Percentiles rank a stretch among this genome's conserved stretches.
These are phyloP conservation scores for Mus caroli DNA, from an alignment of 2,797 vertebrate genomes.

Conservation along the genomic window DNA sequence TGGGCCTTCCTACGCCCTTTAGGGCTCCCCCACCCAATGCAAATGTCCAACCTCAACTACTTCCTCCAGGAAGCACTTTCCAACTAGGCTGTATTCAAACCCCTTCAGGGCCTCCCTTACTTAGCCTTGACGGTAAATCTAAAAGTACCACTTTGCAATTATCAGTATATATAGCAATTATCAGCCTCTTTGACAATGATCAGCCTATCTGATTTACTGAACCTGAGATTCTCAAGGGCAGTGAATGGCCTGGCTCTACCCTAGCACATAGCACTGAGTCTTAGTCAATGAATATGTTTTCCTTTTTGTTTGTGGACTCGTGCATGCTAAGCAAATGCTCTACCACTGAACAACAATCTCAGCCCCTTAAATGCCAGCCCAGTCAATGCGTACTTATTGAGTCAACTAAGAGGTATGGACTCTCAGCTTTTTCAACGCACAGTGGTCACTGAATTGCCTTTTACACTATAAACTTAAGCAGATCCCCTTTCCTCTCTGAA, in stretches of 20 bases:
- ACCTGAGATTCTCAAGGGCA: constrained; percentile 23
- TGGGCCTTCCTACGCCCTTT: constrained; percentile 36
- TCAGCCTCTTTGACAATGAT: not conserved
- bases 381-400: not conserved
- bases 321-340: not conserved
- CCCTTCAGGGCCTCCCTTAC: not conserved
- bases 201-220: not conserved
- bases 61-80: constrained; percentile 68
- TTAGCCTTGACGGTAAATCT: not conserved
- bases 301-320: not conserved
- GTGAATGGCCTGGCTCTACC: constrained; percentile 35
- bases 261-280: not conserved
- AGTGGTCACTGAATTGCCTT: constrained; percentile 29
- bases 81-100: not conserved
- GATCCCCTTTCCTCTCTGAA: not conserved
- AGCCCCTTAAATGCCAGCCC: not conserved
- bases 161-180: not conserved
- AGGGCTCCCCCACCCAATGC: not conserved
- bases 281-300: not conserved
- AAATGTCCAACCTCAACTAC: constrained; percentile 47
- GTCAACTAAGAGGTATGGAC: not conserved
- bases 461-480: not conserved
- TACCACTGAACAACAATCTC: not conserved
- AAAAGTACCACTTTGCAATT: not conserved
- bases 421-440: not conserved